Evolutionary conservation across 1,140 invertebrate species (phyloP), one percentile per base, ranked within the genome.

Genomic region (Aphaenogaster rudis): DNA sequence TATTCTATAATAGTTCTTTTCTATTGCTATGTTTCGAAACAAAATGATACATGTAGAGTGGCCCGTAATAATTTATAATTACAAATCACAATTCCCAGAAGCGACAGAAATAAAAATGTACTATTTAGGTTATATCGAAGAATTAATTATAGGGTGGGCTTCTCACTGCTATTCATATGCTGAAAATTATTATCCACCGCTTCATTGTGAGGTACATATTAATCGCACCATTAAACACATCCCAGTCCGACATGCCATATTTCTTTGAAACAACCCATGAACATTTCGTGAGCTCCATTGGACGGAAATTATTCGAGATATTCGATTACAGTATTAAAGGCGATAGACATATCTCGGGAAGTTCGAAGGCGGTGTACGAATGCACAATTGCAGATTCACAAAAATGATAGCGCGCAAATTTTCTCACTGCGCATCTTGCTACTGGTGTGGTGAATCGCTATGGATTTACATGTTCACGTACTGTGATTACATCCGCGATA

Each of bases 401-500:
- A 77, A 77, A 61, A 77, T 17, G 0, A 5, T 13, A 4, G 50
- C 66, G 50, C 36, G 39, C 66, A 6, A n/a, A 42, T 33, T 57
- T 0, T 9, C 4, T 45, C 17, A 11, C 3, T 17, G n/a, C 36
- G 6, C 50, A 39, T 71, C 52, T 39, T 21, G 57, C 72, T 36
- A 88, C 57, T 54, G 63, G 42, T 72, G 54, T 33, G 57, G 11
- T 21, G 39, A 67, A 78, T 87, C 64, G 85, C 74, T 87, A 67
- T 28, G 54, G 45, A 89, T 90, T 90, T 89, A 85, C 88, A 77
- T 74, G 84, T 82, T 72, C 88, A 39, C 86, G 11, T 86, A 48
- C 28, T 66, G 71, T 64, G 88, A 89, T 87, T 81, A 82, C 78
- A 67, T 59, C 33, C 84, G 72, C 84, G 84, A 71, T 67, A 45